Percentiles rank a stretch among this genome's conserved stretches.
Conservation (phyloP, 2,888 invertebrate species). For the Sesia bembeciformis region DNA sequence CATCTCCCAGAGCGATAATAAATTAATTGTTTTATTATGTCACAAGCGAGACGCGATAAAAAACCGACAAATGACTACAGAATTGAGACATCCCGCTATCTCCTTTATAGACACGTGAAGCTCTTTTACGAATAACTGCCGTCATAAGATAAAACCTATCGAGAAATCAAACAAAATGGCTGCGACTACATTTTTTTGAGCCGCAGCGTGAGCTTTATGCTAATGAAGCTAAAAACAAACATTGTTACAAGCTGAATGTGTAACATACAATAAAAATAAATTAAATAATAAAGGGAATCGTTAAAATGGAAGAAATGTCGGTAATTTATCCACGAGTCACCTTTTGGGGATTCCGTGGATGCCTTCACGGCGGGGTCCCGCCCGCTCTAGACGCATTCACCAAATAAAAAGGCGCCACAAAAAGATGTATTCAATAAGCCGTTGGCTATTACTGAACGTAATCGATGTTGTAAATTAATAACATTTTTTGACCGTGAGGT, state of each 20-base stretch:
- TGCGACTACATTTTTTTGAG: conserved; percentile 37
- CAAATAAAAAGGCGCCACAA: conserved; percentile 72
- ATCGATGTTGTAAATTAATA: conserved; percentile 72
- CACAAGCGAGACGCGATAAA: conserved; percentile 57
- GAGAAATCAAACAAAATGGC: conserved; percentile 47
- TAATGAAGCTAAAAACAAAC: conserved; percentile 73
- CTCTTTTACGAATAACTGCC: conserved; percentile 44
- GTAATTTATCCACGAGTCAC: conserved; percentile 74
- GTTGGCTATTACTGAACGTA: conserved; percentile 66
- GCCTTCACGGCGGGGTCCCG: conserved; percentile 65
- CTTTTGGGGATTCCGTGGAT: conserved; percentile 72
- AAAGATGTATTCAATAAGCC: conserved; percentile 71
- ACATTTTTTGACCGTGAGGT: conserved; percentile 21
- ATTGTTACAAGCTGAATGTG: conserved; percentile 72
- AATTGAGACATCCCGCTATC: conserved; percentile 73
- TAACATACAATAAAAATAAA: conserved; percentile 73
- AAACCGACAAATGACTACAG: conserved; percentile 60
- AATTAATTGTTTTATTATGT: conserved; percentile 73
- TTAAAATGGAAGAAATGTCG: conserved; percentile 72
- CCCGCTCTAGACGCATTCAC: conserved; percentile 64
- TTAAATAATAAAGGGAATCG: conserved; percentile 74
- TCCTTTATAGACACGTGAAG: conserved; percentile 53
- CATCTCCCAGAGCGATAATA: conserved; percentile 55
- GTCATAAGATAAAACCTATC: conserved; percentile 56
- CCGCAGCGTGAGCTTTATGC: conserved; percentile 66